Base-by-base conservation (phyloP, 2,113 vertebrate species). In the Lamprotornis superbus region DNA sequence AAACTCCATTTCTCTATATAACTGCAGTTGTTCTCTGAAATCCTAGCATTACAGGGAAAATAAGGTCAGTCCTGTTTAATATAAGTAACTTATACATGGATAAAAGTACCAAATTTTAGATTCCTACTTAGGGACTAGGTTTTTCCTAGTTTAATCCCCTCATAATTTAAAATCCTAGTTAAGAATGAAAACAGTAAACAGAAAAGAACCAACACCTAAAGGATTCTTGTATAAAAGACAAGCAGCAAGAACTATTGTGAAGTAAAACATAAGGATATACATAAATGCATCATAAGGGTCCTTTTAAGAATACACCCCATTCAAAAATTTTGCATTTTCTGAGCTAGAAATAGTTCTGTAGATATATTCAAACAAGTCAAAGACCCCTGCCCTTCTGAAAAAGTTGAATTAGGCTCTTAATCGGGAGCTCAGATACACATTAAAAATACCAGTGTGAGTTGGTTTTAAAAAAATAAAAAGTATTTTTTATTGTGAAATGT, bases 401-500 rank as follows among this genome's bases (percentile, higher is more conserved):
- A 35, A 31, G 13, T 18, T 76, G 40, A 42, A 84, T 91, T 88
- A 91, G 24, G 19, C 19, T 80, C 18, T 78, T 89, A 95, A 93
- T 85, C 42, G 60, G 78, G 50, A 95, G 49, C 74, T 84, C 85
- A 91, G 70, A 79, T 24, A 18, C 78, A 77, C 78, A 87, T 76
- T 69, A 83, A 78, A 94, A 95, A 96, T 61, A 92, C 50, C 71
- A 89, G 9, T 27, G 44, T 60, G 56, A 84, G 49, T 52, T 92
- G 57, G 23, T 82, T 95, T 25, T 15, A 39, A 76, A 82, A 83
- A 87, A 79, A 47, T 5, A 59, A 75, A 42, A 67, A 79, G 40
- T 28, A 44, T 12, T 84, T 94, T 94, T 95, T 78, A 88, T 97
- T 97, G 94, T 95, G 96, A 96, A 96, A 97, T 96, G 68, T 95